Evolutionary conservation across 37 sponge, comb jelly and placozoan genomes (phyloP).

Genomic region (Spongia lamella): DNA sequence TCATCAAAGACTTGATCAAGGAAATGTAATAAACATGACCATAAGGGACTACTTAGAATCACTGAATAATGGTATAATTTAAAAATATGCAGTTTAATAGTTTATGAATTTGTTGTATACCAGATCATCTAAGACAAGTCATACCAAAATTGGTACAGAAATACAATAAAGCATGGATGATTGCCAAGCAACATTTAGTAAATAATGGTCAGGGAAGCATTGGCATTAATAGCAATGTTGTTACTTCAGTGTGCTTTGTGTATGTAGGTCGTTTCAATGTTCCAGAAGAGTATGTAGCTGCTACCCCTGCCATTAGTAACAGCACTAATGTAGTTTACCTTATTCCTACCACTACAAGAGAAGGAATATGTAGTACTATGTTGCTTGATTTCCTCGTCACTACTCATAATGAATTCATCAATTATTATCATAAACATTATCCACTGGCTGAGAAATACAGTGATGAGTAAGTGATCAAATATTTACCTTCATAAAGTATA

Average conservation of each 20-base stretch:
- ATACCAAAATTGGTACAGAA: too few species aligned
- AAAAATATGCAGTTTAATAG: too few species aligned
- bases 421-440: conserved; percentile 25
- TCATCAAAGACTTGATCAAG: conserved; percentile 43
- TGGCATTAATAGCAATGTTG: too few species aligned
- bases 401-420: conserved; percentile 73
- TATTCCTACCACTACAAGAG: conserved; percentile 64
- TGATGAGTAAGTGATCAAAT: conserved; percentile 4
- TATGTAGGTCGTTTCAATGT: conserved; percentile 45
- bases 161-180: too few species aligned
- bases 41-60: conserved; percentile 41
- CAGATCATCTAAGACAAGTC: too few species aligned
- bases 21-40: conserved; percentile 34
- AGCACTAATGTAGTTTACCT: conserved; percentile 49
- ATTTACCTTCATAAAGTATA: neutral
- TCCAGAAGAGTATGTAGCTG: conserved; percentile 27
- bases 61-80: neutral
- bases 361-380: conserved; percentile 61
- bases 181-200: too few species aligned
- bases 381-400: conserved; percentile 61
- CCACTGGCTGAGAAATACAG: neutral
- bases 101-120: neutral
- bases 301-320: neutral
- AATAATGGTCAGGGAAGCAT: too few species aligned
- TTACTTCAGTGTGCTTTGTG: neutral